phyloP scores from a whole-genome alignment of 1,140 invertebrate genomes.

The Uloborus diversus region DNA sequence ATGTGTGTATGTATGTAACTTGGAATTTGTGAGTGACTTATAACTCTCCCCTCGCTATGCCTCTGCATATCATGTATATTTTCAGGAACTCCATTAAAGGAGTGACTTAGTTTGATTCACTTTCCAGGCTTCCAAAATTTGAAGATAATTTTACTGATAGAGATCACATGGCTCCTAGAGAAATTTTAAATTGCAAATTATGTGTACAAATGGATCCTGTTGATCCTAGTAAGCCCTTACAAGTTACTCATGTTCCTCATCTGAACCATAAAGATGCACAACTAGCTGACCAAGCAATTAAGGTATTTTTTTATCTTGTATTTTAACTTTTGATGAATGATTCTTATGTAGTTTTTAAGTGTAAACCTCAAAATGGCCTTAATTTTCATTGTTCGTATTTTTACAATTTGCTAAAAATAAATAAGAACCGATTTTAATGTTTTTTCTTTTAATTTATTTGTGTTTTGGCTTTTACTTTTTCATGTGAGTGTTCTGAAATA shows the following conservation, averaged over 20 bases:
- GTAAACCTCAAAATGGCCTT: no score
- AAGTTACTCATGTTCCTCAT: constrained; percentile 87
- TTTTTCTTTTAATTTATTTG: no score
- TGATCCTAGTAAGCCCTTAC: constrained; percentile 81
- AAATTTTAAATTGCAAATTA: constrained; percentile 85
- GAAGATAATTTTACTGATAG: constrained; percentile 63
- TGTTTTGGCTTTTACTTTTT: no score
- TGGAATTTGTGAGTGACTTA: no score
- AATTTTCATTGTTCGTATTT: not conserved
- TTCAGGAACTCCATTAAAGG: no score
- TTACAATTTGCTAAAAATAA: not conserved
- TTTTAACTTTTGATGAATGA: not conserved
- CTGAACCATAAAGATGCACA: constrained; percentile 74
- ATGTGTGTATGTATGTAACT: no score
- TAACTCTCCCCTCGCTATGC: no score
- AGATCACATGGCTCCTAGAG: constrained; percentile 73
- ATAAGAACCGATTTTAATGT: no score
- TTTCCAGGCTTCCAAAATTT: constrained; percentile 13
- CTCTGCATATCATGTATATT: no score
- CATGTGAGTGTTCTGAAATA: no score
- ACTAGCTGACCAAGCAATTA: constrained; percentile 66
- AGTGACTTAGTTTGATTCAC: no score
- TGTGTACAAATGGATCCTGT: constrained; percentile 87
- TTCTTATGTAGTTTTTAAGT: no score
- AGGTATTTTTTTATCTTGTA: constrained; percentile 59